phyloP scores from a whole-genome alignment of 2,888 invertebrate genomes.

The Diloba caeruleocephala region DNA sequence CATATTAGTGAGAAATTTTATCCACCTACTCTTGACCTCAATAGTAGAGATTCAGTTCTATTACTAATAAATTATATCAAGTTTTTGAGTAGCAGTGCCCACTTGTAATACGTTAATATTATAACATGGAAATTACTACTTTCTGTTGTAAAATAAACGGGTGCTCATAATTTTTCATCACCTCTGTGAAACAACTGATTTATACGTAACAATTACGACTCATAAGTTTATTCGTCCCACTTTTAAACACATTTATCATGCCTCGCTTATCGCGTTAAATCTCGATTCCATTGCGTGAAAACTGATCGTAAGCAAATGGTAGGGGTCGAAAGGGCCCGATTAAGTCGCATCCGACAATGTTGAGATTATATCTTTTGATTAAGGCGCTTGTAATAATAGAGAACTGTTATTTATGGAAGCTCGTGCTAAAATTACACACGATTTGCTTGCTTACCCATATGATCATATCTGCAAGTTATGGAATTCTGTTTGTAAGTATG shows the following conservation, averaged over 20 bases:
- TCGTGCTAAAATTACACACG: slow-evolving; percentile 69
- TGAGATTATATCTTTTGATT: slow-evolving; percentile 88
- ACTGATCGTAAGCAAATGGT: slow-evolving; percentile 59
- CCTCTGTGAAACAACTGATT: slow-evolving; percentile 31
- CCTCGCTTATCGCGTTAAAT: slow-evolving; percentile 38
- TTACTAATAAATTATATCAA: too few species aligned
- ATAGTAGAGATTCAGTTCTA: too few species aligned
- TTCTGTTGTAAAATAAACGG: too few species aligned
- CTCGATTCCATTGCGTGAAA: slow-evolving; percentile 48
- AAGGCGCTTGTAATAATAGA: slow-evolving; percentile 85
- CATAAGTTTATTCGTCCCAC: slow-evolving; percentile 23
- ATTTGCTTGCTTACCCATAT: slow-evolving; percentile 60
- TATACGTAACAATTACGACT: slow-evolving; percentile 35
- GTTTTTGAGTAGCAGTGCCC: too few species aligned
- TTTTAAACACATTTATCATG: slow-evolving; percentile 41
- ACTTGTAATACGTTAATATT: too few species aligned
- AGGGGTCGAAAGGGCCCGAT: slow-evolving; percentile 63
- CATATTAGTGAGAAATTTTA: too few species aligned
- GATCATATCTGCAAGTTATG: slow-evolving; percentile 30
- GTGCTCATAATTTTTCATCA: slow-evolving; percentile 20
- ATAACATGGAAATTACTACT: too few species aligned
- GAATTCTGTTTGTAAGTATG: slow-evolving; percentile 22
- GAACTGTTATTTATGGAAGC: slow-evolving; percentile 79
- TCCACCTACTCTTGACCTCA: too few species aligned
- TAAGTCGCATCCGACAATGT: slow-evolving; percentile 77